These are phyloP conservation scores for Pseudococcus longispinus DNA, from an alignment of 2,888 invertebrate species.

Conservation along the genomic window DNA sequence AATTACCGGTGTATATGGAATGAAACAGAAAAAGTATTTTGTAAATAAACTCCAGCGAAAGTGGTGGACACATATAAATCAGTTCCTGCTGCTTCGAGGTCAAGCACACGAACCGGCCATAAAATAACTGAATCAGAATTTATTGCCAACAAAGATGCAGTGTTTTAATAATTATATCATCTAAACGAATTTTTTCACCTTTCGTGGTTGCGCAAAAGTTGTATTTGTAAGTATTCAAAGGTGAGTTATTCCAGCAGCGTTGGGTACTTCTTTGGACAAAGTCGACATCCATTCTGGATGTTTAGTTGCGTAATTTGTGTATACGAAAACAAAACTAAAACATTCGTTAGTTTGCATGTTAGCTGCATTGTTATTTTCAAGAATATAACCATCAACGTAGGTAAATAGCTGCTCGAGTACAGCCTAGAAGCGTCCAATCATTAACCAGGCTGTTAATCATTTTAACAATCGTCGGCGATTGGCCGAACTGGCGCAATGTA, in stretches of 20 bases:
- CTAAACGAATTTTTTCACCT: not conserved
- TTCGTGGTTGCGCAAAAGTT: not conserved
- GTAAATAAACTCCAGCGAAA: constrained; percentile 39
- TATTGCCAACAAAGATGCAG: not conserved
- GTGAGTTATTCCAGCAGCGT: not conserved
- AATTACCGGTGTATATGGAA: not conserved
- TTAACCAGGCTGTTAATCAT: not conserved
- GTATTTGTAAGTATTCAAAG: not conserved
- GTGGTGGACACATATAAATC: constrained; percentile 41
- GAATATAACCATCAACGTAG: not conserved
- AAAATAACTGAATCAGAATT: constrained; percentile 40
- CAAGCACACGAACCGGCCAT: constrained; percentile 29
- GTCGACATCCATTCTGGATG: not conserved
- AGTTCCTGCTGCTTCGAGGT: constrained; percentile 37
- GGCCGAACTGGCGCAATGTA: no score
- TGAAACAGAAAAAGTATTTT: constrained; percentile 27
- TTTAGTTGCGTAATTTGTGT: not conserved
- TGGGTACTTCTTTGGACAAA: not conserved
- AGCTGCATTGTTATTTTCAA: not conserved
- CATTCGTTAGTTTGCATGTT: not conserved
- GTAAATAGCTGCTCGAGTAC: not conserved
- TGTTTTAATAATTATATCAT: constrained; percentile 33
- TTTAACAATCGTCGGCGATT: not conserved
- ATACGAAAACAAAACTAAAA: not conserved
- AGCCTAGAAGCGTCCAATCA: not conserved